A percentile compares a stretch with the other conserved stretches of the same genome.
Evolutionary conservation across 2,113 vertebrate species (phyloP).

Genomic region (Tylochromis polylepis): DNA sequence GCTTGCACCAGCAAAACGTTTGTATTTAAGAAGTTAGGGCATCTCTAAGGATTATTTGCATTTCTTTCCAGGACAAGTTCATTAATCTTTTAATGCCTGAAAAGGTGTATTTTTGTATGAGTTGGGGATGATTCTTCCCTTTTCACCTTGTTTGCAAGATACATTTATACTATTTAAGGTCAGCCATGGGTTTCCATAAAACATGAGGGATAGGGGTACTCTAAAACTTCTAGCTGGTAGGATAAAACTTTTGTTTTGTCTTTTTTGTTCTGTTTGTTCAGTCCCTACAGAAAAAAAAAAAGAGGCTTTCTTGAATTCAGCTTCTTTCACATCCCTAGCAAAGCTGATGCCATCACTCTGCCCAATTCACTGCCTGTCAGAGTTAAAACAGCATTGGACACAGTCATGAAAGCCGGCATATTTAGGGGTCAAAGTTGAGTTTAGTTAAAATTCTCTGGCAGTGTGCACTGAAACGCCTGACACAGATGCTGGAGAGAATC

Average conservation of each 20-base stretch:
- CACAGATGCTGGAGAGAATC: neutral
- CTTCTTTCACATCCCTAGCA: neutral
- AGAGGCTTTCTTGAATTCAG: neutral
- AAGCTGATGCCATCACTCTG: neutral
- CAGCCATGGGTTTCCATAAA: neutral
- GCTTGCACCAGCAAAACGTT: neutral
- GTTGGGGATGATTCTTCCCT: neutral
- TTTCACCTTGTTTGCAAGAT: neutral
- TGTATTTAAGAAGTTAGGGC: neutral
- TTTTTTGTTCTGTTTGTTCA: neutral
- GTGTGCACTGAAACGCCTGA: neutral
- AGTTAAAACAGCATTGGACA: neutral
- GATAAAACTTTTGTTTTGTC: neutral
- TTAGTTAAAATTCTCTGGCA: neutral
- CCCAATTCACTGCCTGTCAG: neutral
- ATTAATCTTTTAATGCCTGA: neutral
- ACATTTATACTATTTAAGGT: neutral
- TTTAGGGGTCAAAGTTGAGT: neutral
- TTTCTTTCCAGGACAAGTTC: neutral
- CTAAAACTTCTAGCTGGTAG: neutral
- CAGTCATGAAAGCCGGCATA: neutral
- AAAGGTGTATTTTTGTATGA: neutral
- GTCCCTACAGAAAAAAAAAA: neutral
- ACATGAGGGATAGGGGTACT: neutral
- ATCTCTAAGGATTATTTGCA: neutral